phyloP scores from a whole-genome alignment of 2,113 vertebrate species.

The Gymnorhina tibicen region DNA sequence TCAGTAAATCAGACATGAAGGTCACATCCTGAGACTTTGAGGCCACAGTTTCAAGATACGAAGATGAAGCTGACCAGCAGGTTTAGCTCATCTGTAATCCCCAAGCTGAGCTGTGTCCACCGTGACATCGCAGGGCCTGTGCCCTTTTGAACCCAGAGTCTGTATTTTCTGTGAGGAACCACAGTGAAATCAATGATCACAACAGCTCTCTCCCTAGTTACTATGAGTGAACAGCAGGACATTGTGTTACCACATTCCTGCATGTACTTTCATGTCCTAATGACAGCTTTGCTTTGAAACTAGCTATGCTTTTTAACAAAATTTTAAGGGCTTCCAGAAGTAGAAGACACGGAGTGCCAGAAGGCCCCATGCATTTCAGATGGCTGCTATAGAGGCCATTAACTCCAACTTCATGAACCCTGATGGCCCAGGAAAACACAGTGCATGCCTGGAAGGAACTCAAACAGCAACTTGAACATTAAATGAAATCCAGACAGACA shows the following conservation, averaged over 20 bases:
- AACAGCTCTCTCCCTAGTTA: not conserved
- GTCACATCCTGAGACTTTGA: not conserved
- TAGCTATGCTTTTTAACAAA: not conserved
- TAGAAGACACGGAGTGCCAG: not conserved
- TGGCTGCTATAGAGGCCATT: not conserved
- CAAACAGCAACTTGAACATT: not conserved
- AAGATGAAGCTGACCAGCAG: not conserved
- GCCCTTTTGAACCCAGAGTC: not conserved
- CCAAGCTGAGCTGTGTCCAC: not conserved
- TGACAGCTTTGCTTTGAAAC: not conserved
- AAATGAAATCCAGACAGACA: not conserved
- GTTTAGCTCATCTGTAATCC: not conserved
- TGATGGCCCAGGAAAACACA: not conserved
- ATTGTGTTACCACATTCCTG: not conserved
- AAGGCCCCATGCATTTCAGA: not conserved
- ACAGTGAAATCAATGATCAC: not conserved
- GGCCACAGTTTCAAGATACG: not conserved
- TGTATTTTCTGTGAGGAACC: not conserved
- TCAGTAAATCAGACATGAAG: not conserved
- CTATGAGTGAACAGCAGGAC: not conserved
- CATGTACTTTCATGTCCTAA: not conserved
- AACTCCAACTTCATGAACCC: not conserved
- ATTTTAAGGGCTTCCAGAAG: not conserved
- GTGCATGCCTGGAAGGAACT: not conserved
- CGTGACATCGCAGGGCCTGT: not conserved